These are phyloP conservation scores for Dryadula phaetusa DNA, from an alignment of 2,888 invertebrate species.

Conservation along the genomic window DNA sequence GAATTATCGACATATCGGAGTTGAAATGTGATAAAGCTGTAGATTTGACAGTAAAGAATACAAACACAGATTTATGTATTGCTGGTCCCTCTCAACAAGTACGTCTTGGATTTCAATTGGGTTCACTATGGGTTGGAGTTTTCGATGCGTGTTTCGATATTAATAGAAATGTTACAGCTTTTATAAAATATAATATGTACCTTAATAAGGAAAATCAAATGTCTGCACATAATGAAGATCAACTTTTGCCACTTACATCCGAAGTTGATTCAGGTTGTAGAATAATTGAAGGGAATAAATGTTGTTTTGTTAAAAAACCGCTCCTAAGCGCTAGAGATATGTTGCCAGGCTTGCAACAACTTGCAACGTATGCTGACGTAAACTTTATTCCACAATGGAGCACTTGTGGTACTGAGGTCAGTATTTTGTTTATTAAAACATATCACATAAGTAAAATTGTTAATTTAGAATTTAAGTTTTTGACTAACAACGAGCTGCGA, in stretches of 20 bases:
- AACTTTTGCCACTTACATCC: neutral
- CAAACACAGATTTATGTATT: neutral
- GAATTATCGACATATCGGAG: slow-evolving; percentile 8
- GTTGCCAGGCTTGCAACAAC: slow-evolving; percentile 55
- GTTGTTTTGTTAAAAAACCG: slow-evolving; percentile 59
- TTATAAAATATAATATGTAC: slow-evolving; percentile 6
- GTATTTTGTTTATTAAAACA: too few species aligned
- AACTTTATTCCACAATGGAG: slow-evolving; percentile 67
- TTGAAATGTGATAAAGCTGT: neutral
- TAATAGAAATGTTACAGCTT: neutral
- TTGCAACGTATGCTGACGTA: slow-evolving; percentile 54
- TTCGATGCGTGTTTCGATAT: slow-evolving; percentile 8
- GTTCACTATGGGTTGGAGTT: neutral
- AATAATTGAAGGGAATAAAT: slow-evolving; percentile 46
- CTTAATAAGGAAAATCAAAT: neutral
- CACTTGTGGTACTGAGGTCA: slow-evolving; percentile 56
- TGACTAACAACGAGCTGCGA: too few species aligned
- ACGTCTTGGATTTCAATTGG: neutral
- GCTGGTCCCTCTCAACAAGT: neutral
- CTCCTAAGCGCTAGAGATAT: slow-evolving; percentile 59
- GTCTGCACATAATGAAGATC: neutral
- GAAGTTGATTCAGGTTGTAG: neutral
- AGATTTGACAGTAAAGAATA: neutral
- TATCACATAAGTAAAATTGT: too few species aligned
- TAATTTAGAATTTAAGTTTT: too few species aligned